These are phyloP conservation scores for Phenganax marumi DNA, from an alignment of 92 coral and sea anemone species.

Conservation along the genomic window DNA sequence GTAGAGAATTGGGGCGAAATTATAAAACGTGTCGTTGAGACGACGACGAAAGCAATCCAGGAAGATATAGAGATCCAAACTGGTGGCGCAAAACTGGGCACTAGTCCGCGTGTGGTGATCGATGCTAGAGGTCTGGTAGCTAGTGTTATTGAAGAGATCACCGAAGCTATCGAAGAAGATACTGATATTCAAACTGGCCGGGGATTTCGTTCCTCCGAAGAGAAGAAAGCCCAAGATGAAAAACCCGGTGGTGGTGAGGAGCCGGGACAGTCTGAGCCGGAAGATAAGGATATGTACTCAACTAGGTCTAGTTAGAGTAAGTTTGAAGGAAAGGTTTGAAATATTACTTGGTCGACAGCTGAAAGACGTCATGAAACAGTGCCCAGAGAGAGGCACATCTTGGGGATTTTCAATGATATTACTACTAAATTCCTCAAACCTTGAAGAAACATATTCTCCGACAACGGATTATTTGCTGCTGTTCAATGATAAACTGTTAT, in stretches of 20 bases:
- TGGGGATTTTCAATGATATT: too few species aligned
- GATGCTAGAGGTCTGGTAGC: conserved; percentile 22
- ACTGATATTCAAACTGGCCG: conserved; percentile 28
- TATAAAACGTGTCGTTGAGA: conserved; percentile 28
- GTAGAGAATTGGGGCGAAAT: conserved; percentile 25
- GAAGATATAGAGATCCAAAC: conserved; percentile 29
- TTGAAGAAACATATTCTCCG: too few species aligned
- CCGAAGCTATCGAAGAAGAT: conserved; percentile 20
- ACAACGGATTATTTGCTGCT: too few species aligned
- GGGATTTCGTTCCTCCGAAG: conserved; percentile 12
- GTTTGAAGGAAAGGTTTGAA: neutral
- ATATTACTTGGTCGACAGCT: too few species aligned
- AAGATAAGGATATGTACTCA: conserved; percentile 94
- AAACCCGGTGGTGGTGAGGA: conserved; percentile 69
- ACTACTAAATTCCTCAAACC: too few species aligned
- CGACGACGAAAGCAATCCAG: conserved; percentile 42
- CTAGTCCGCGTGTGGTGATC: conserved; percentile 20
- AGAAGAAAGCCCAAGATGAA: conserved; percentile 22
- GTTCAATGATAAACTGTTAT: too few species aligned
- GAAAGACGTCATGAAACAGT: too few species aligned
- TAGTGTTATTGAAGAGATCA: conserved; percentile 30
- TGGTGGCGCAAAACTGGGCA: conserved; percentile 35
- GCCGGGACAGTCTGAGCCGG: conserved; percentile 87
- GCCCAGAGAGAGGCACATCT: too few species aligned
- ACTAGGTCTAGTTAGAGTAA: conserved; percentile 59